Base-by-base conservation (phyloP, 2,113 vertebrate genomes). In the Cheirogaleus medius region DNA sequence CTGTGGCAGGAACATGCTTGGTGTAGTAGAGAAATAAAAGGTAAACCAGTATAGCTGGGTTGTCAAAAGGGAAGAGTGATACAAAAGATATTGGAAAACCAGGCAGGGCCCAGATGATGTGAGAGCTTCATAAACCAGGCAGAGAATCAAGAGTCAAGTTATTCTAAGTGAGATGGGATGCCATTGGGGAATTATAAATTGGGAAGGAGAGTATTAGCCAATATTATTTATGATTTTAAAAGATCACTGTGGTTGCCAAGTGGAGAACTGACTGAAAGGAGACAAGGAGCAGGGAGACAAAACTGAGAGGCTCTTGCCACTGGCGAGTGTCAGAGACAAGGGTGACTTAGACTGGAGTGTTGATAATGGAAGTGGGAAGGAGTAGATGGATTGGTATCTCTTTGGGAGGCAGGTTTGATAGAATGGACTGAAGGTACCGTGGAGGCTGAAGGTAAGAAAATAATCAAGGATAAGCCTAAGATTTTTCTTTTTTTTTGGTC, bases 271-370 rank as follows among this genome's bases (percentile, higher is more conserved):
- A 52, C 49, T 66, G 13, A 64, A 81, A 32, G 80, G 37, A 81
- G 60, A 63, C 4, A 56, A 2, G 42, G 66, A 86, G 7, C 13
- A 32, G 29, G 5, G 37, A 64, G 42, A 64, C 7, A 49, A 85
- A 25, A 4, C 0, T 23, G 17, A 32, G 42, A 68, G 23, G 29
- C 12, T 29, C 5, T 3, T 27, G 13, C 3, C 8, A 54, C 0
- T 47, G 37, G 44, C 10, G 12, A 52, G 49, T 6, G 39, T 76
- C 42, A 64, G 37, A 90, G 74, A 63, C 29, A 29, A 14, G 0
- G 56, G 80, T 21, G 64, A 32, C n/a, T 18, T 27, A 60, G 37
- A 29, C 6, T 49, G 9, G n/a, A 63, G 34, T 20, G 37, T 9
- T 9, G 25, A 52, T 23, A 17, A 58, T 2, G 25, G 15, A 64